phyloP scores from a whole-genome alignment of 2,797 vertebrate genomes.

The Psittacula echo region DNA sequence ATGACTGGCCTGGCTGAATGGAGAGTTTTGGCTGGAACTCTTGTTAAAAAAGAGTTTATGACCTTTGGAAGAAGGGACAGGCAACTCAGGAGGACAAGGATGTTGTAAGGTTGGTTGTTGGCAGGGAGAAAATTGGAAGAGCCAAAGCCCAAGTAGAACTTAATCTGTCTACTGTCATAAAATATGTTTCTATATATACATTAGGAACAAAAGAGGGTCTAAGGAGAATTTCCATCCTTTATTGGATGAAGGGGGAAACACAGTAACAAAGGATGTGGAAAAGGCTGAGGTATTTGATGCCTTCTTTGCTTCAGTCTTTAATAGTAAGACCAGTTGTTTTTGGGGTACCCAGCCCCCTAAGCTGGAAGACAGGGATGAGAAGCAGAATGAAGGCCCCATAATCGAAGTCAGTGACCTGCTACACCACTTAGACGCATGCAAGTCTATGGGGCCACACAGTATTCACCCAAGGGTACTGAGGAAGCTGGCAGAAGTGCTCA shows the following conservation, averaged over 20 bases:
- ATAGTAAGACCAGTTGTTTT: not conserved
- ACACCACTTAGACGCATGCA: not conserved
- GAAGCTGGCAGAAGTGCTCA: not conserved
- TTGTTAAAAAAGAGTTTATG: not conserved
- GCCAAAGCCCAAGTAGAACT: not conserved
- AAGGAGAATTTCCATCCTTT: not conserved
- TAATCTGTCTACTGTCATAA: not conserved
- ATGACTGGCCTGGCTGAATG: not conserved
- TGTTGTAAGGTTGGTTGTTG: not conserved
- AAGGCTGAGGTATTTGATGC: not conserved
- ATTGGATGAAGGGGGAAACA: not conserved
- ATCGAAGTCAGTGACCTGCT: not conserved
- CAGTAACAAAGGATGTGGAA: not conserved
- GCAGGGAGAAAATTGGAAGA: not conserved
- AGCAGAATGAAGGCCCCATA: not conserved
- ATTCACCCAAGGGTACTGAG: not conserved
- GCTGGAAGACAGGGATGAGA: not conserved
- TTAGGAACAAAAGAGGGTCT: not conserved
- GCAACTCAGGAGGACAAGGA: not conserved
- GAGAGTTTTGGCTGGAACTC: not conserved
- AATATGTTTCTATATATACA: not conserved
- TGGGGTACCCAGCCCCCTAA: not conserved
- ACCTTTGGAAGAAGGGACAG: not conserved
- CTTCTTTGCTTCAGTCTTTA: not conserved
- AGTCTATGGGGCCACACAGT: not conserved